Evolutionary conservation across 2,113 vertebrate species (phyloP).

Genomic region (Asarcornis scutulata): DNA sequence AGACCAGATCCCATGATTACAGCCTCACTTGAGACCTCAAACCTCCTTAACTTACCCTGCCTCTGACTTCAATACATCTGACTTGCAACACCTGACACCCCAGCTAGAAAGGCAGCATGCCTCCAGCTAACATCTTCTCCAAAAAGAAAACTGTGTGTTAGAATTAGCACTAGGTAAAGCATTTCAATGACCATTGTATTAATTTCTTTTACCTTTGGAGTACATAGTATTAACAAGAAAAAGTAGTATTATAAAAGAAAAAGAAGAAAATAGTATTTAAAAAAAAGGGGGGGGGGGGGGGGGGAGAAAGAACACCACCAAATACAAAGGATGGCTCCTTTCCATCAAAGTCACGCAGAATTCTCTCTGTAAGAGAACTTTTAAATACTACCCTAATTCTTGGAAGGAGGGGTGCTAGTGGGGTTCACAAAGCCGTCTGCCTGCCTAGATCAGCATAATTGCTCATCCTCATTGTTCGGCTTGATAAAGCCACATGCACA

Average conservation of each 20-base stretch:
- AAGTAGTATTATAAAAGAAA: too few species aligned
- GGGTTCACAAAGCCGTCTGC: not conserved
- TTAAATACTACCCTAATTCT: not conserved
- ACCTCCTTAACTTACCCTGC: not conserved
- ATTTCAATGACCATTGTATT: not conserved
- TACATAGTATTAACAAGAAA: not conserved
- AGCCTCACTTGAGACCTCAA: not conserved
- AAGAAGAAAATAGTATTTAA: not conserved
- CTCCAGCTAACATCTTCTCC: not conserved
- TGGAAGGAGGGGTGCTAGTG: not conserved
- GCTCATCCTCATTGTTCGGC: not conserved
- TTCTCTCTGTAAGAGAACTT: not conserved
- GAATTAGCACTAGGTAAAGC: not conserved
- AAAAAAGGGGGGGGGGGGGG: rapidly evolving
- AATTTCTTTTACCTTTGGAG: not conserved
- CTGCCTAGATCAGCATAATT: not conserved
- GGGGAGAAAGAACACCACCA: not conserved
- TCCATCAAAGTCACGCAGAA: not conserved
- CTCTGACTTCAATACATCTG: not conserved
- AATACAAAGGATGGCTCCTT: not conserved
- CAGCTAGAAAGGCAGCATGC: not conserved
- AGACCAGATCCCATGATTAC: not conserved
- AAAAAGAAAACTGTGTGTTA: not conserved
- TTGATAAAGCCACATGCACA: not conserved
- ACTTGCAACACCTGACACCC: not conserved